Evolutionary conservation across 1,140 invertebrate genomes (phyloP).

Genomic region (Neodiprion pinetum): DNA sequence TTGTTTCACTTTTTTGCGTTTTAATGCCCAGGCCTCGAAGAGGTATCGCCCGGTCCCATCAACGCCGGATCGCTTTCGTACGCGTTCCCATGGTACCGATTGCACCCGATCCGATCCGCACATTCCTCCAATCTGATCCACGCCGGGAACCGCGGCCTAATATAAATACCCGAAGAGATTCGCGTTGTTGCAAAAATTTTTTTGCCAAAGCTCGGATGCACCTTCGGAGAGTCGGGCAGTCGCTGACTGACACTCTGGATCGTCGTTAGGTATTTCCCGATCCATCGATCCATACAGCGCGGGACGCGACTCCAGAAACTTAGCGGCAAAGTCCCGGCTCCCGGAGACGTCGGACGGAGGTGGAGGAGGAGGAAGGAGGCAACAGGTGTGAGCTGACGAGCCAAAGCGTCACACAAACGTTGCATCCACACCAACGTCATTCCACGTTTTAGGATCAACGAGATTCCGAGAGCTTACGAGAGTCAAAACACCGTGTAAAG

Average conservation of each 20-base stretch:
- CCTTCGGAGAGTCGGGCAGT: too few relatives aligned
- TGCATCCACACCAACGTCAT: too few relatives aligned
- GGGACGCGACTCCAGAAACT: background rate
- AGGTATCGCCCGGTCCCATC: background rate
- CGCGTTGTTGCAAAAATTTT: too few relatives aligned
- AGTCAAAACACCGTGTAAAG: too few relatives aligned
- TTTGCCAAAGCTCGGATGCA: too few relatives aligned
- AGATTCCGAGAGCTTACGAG: too few relatives aligned
- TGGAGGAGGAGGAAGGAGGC: background rate
- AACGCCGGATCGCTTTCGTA: constrained; percentile 1
- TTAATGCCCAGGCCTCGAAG: background rate
- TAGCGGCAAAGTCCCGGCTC: too few relatives aligned
- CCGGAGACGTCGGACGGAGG: background rate
- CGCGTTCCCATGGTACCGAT: constrained; percentile 1
- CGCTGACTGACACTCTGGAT: too few relatives aligned
- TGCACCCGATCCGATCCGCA: background rate
- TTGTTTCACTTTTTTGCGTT: too few relatives aligned
- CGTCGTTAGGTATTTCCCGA: too few relatives aligned
- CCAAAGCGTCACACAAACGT: background rate
- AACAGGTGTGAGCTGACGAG: constrained; percentile 4
- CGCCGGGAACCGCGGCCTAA: background rate
- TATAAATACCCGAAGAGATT: background rate
- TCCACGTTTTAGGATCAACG: too few relatives aligned
- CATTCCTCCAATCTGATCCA: background rate
- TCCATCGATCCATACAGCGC: too few relatives aligned